Base-by-base conservation (phyloP, 2,888 invertebrate genomes). In the Drosophila histrio region DNA sequence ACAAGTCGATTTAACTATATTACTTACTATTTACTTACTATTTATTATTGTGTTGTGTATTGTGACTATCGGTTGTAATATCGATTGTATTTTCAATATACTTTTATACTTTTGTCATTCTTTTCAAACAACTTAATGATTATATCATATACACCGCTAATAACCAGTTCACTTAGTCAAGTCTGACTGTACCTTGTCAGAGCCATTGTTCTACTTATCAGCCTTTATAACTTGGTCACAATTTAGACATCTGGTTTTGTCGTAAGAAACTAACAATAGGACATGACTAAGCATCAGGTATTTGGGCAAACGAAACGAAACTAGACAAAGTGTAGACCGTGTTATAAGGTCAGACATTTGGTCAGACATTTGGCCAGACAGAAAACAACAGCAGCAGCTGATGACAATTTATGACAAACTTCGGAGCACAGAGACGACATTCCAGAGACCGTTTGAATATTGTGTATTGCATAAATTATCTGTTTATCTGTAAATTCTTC, bases 401-500 rank as follows among this genome's bases (percentile, higher is more conserved):
- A 54, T 62, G 57, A 52, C 60, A 65, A 72, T 73, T 73, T 77
- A 61, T 71, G 72, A 77, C 58, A 73, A 34, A 47, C 47, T 38
- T 6, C 26, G 3, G 15, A 24, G 28, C 13, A 22, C 13, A 30
- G 26, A 36, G 47, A 38, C 73, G 15, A 44, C 74, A 77, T 74
- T 74, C 73, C 73, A 39, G 8, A 38, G 36, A 34, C 44, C 36
- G 66, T 58, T 65, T 36, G 43, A 65, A 59, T 41, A 46, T 43
- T 47, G 44, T 47, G 44, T 64, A 64, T 56, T 72, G 78, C 78
- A 77, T 77, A 74, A 73, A 74, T 74, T 74, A 74, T 77, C 50
- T 38, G 50, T 38, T 46, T 21, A 11, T 19, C 43, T 59, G 65
- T 24, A 70, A 82, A 85, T 82, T 87, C 86, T 88, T 82, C 82